A percentile compares a stretch with the other conserved stretches of the same genome.
phyloP scores from a whole-genome alignment of 2,888 invertebrate genomes.

The Ethmia dodecea region DNA sequence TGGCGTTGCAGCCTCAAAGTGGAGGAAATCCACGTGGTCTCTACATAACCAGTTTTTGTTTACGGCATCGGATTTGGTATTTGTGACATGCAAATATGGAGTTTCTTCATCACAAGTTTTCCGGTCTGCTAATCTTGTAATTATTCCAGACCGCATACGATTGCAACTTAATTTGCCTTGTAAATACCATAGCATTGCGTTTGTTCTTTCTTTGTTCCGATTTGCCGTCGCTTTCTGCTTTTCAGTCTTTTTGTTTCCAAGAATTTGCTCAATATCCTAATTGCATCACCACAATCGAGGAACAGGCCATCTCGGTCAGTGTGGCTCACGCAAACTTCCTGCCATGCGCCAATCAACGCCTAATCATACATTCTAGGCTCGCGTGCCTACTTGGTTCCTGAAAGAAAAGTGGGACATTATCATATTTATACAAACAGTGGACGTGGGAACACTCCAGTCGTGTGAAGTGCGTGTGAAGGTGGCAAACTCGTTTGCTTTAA shows the following conservation, averaged over 20 bases:
- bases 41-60: too few species aligned
- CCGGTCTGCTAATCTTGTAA: neutral
- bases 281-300: conserved; percentile 26
- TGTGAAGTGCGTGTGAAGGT: conserved; percentile 4
- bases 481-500: too few species aligned
- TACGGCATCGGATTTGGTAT: conserved; percentile 40
- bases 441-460: conserved; percentile 21
- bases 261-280: conserved; percentile 26
- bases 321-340: conserved; percentile 21
- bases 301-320: conserved; percentile 28
- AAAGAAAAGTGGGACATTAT: conserved; percentile 58
- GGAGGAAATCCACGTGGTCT: too few species aligned
- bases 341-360: conserved; percentile 19
- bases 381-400: conserved; percentile 58
- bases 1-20: conserved; percentile 28
- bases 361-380: conserved; percentile 45
- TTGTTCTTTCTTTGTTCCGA: too few species aligned
- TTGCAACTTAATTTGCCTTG: neutral
- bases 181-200: neutral
- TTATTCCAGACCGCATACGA: neutral
- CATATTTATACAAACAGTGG: conserved; percentile 53
- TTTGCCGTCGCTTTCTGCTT: too few species aligned
- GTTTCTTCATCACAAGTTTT: conserved; percentile 2
- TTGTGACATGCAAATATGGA: conserved; percentile 29
- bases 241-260: too few species aligned